Percentiles rank a stretch among this genome's conserved stretches.
Evolutionary conservation across 2,113 vertebrate species (phyloP).

Genomic region (Lophotis ruficrista): DNA sequence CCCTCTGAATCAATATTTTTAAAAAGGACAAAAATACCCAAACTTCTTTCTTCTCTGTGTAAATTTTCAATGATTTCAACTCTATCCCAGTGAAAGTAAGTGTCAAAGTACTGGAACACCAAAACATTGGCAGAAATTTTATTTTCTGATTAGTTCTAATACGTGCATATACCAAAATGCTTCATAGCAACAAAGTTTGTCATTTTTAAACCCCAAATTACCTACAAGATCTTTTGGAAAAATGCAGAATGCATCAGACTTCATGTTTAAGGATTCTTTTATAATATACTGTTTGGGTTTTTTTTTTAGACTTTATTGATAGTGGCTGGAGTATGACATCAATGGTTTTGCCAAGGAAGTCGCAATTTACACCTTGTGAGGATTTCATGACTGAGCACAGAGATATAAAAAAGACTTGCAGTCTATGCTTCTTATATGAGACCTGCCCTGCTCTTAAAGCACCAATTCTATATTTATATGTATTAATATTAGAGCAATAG

Average conservation of each 20-base stretch:
- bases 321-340: background rate
- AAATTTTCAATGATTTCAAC: background rate
- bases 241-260: background rate
- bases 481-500: slow-evolving; percentile 29
- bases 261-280: background rate
- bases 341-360: background rate
- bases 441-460: slow-evolving; percentile 15
- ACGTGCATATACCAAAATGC: accelerated
- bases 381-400: background rate
- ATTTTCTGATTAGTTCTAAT: background rate
- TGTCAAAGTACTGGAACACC: background rate
- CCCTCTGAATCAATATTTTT: background rate
- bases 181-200: background rate
- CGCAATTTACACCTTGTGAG: background rate
- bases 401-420: background rate
- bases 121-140: background rate
- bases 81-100: background rate
- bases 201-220: background rate
- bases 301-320: background rate
- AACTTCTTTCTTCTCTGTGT: accelerated
- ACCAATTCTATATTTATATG: slow-evolving; percentile 16
- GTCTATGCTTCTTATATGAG: background rate
- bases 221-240: background rate
- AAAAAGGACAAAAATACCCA: background rate
- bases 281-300: accelerated